phyloP scores from a whole-genome alignment of 2,113 vertebrate species.

The Pampusana beccarii region DNA sequence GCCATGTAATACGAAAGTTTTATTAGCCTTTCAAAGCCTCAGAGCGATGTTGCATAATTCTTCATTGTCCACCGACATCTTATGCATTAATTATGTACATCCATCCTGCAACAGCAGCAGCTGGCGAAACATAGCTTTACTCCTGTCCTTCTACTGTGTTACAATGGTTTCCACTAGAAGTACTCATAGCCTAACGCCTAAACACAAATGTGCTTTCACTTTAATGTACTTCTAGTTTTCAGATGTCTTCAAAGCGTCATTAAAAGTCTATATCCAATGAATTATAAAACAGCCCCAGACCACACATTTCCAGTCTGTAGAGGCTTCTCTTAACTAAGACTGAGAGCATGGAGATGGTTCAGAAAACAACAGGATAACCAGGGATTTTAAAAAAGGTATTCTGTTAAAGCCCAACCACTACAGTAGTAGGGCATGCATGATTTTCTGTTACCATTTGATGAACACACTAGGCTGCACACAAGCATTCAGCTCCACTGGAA shows the following conservation, averaged over 20 bases:
- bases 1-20: background rate
- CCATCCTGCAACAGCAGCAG: background rate
- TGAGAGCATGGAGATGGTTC: background rate
- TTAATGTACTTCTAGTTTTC: background rate
- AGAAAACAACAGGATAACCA: background rate
- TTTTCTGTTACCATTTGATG: background rate
- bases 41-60: background rate
- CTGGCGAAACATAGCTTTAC: background rate
- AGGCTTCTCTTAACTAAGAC: background rate
- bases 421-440: background rate
- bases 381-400: background rate
- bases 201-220: background rate
- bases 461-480: background rate
- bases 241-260: background rate
- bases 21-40: background rate
- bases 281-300: background rate
- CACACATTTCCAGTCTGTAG: background rate
- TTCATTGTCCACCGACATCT: background rate
- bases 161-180: background rate
- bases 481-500: background rate
- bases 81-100: background rate
- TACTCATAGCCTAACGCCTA: background rate
- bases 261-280: background rate
- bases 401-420: background rate
- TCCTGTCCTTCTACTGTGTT: background rate